Conservation (phyloP, 2,888 invertebrate species). For the Helicoverpa assulta region DNA sequence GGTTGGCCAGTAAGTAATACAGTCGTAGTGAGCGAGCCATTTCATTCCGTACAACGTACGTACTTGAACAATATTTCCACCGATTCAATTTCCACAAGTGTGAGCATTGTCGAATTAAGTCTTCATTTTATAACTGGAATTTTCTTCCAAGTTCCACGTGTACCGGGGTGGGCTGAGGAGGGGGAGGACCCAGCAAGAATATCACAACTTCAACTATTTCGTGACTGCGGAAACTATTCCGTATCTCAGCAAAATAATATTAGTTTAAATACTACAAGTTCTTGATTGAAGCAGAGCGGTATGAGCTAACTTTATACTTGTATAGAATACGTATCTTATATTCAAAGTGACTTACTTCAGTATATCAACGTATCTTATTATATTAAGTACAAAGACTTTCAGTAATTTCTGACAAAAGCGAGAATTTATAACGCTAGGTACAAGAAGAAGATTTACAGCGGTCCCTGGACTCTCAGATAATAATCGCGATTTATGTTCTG, state of each 20-base stretch:
- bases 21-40: slow-evolving; percentile 1
- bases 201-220: slow-evolving; percentile 26
- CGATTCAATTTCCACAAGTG: slow-evolving; percentile 27
- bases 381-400: slow-evolving; percentile 7
- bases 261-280: slow-evolving; percentile 9
- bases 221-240: slow-evolving; percentile 23
- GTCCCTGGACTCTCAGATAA: slow-evolving; percentile 15
- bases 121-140: slow-evolving; percentile 29
- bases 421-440: slow-evolving; percentile 22
- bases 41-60: slow-evolving; percentile 15
- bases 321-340: background rate
- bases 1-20: background rate
- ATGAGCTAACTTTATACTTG: background rate
- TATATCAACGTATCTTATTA: slow-evolving; percentile 6
- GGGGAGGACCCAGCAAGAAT: slow-evolving; percentile 7
- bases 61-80: slow-evolving; percentile 12
- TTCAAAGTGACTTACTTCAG: background rate
- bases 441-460: slow-evolving; percentile 30
- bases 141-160: slow-evolving; percentile 14
- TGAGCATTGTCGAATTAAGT: slow-evolving; percentile 31
- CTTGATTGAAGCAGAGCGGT: background rate
- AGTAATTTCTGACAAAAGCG: slow-evolving; percentile 15
- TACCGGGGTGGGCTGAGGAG: background rate
- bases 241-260: slow-evolving; percentile 14
- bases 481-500: slow-evolving; percentile 34